Percentiles rank a stretch among this genome's conserved stretches.
phyloP scores from a whole-genome alignment of 1,140 invertebrate genomes.

The Leptinotarsa texana region DNA sequence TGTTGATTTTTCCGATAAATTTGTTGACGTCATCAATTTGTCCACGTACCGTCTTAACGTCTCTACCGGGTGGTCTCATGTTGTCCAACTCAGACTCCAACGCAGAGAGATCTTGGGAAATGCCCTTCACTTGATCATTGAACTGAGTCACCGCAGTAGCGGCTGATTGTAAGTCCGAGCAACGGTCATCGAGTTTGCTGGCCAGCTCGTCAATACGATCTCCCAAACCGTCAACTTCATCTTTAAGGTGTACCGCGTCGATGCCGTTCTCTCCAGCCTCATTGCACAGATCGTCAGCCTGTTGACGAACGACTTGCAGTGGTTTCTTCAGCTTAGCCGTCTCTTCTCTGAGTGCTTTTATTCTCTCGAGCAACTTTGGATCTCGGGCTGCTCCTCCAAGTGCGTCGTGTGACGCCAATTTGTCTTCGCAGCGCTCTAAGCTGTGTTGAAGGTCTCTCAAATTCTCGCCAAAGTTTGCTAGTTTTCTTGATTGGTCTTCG shows the following conservation, averaged over 20 bases:
- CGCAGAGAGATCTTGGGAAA: slow-evolving; percentile 74
- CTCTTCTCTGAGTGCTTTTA: slow-evolving; percentile 78
- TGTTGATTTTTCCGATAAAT: slow-evolving; percentile 70
- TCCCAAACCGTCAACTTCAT: slow-evolving; percentile 76
- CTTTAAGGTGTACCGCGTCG: slow-evolving; percentile 74
- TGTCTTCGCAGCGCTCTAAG: slow-evolving; percentile 86
- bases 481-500: slow-evolving; percentile 80
- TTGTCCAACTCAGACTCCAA: slow-evolving; percentile 83
- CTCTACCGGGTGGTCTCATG: slow-evolving; percentile 83
- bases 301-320: slow-evolving; percentile 64
- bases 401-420: slow-evolving; percentile 78
- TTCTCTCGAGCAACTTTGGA: slow-evolving; percentile 80
- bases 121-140: slow-evolving; percentile 80
- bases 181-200: slow-evolving; percentile 76
- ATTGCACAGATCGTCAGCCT: slow-evolving; percentile 75
- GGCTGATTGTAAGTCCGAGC: slow-evolving; percentile 81
- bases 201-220: slow-evolving; percentile 80
- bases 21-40: slow-evolving; percentile 81
- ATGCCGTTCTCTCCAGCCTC: slow-evolving; percentile 71
- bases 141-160: slow-evolving; percentile 85
- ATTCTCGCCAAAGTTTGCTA: slow-evolving; percentile 85
- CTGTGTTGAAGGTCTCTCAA: slow-evolving; percentile 79
- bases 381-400: slow-evolving; percentile 78
- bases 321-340: slow-evolving; percentile 75
- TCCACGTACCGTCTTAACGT: slow-evolving; percentile 80